phyloP scores from a whole-genome alignment of 2,888 invertebrate genomes.

The Tuta absoluta region DNA sequence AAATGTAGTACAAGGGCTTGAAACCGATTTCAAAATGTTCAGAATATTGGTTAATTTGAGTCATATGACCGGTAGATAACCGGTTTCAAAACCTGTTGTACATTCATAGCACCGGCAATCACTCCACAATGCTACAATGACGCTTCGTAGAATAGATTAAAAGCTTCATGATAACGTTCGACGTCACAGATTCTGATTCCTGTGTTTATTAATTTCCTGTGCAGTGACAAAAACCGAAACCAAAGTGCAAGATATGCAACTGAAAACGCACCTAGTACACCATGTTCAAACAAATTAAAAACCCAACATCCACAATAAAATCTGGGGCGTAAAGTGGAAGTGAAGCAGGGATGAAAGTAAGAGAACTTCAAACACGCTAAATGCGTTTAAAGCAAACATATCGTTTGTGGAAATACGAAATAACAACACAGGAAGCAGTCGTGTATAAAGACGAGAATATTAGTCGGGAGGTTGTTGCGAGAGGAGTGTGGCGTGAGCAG shows the following conservation, averaged over 20 bases:
- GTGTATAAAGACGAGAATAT: conserved; percentile 21
- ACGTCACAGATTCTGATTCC: conserved; percentile 43
- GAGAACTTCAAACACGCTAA: background rate
- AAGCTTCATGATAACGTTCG: conserved; percentile 24
- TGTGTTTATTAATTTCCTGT: conserved; percentile 37
- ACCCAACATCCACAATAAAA: background rate
- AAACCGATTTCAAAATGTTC: background rate
- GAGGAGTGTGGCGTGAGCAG: conserved; percentile 63
- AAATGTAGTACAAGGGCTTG: conserved; percentile 5
- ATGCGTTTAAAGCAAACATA: background rate
- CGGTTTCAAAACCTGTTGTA: background rate
- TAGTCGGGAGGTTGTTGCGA: conserved; percentile 37
- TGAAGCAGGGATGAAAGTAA: background rate
- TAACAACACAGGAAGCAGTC: conserved; percentile 32
- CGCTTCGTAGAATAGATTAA: conserved; percentile 32
- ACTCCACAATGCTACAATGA: conserved; percentile 38
- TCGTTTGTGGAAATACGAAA: background rate
- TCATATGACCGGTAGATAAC: background rate
- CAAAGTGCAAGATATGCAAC: background rate
- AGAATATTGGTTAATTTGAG: background rate
- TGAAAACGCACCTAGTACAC: background rate
- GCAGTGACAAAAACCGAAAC: conserved; percentile 13
- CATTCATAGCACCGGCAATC: conserved; percentile 26
- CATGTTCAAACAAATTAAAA: background rate
- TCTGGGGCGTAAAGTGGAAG: background rate